Conservation (phyloP, 2,888 invertebrate genomes). For the Acronicta psi region DNA sequence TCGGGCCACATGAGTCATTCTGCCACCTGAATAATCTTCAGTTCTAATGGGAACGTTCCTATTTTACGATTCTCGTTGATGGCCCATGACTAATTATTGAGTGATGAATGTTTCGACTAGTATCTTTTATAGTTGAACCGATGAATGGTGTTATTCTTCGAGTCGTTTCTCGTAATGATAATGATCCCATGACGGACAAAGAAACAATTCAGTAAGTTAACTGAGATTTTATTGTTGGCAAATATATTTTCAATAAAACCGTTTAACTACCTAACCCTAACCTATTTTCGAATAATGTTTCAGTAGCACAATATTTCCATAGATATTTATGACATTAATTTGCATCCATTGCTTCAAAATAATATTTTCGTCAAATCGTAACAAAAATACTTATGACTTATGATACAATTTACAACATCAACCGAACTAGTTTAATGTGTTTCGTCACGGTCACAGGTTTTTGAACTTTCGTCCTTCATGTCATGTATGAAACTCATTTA, state of each 20-base stretch:
- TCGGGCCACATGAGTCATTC: conserved; percentile 67
- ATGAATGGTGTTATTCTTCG: conserved; percentile 55
- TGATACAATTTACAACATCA: neutral
- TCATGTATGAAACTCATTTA: conserved; percentile 24
- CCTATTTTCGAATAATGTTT: too few species aligned
- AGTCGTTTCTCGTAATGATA: conserved; percentile 53
- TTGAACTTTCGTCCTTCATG: conserved; percentile 37
- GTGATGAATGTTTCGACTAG: conserved; percentile 61
- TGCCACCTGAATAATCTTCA: conserved; percentile 78
- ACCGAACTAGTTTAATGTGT: neutral
- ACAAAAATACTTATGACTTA: too few species aligned
- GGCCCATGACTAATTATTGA: conserved; percentile 73
- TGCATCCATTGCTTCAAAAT: too few species aligned
- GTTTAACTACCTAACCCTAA: too few species aligned
- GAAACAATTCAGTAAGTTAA: conserved; percentile 44
- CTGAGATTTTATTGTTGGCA: conserved; percentile 50
- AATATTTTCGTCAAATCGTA: too few species aligned
- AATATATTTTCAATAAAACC: conserved; percentile 44
- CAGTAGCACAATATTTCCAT: too few species aligned
- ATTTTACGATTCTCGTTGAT: conserved; percentile 75
- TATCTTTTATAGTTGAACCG: conserved; percentile 44
- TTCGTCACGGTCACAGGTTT: conserved; percentile 7
- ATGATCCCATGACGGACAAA: conserved; percentile 43
- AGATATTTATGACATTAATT: too few species aligned
- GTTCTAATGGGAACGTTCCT: conserved; percentile 65